Evolutionary conservation across 2,888 invertebrate genomes (phyloP).

Genomic region (Selenia dentaria): DNA sequence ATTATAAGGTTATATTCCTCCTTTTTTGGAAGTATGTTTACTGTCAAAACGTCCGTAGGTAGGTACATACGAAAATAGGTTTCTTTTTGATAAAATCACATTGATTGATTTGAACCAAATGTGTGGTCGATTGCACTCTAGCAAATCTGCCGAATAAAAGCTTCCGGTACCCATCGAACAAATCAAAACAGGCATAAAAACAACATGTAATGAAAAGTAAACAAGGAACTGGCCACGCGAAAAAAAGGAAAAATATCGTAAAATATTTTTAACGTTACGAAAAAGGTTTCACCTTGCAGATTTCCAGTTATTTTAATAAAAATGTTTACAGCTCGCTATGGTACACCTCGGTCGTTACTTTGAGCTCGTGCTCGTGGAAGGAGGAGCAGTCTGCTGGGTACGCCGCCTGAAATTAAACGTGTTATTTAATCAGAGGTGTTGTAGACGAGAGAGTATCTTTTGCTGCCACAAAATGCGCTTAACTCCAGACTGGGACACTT

Average conservation of each 20-base stretch:
- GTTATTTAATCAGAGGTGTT: slow-evolving; percentile 3
- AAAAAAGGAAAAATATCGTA: slow-evolving; percentile 2
- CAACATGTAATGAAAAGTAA: neutral
- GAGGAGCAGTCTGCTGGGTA: slow-evolving; percentile 90
- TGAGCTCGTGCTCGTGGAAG: slow-evolving; percentile 92
- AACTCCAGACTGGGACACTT: no score
- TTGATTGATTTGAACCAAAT: no score
- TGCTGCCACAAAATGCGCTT: no score
- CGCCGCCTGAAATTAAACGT: slow-evolving; percentile 77
- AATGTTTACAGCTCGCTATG: slow-evolving; percentile 90
- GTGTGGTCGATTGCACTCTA: no score
- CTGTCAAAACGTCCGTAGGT: no score
- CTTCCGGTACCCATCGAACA: no score
- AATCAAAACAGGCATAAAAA: no score
- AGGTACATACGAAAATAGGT: no score
- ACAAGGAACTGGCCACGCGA: slow-evolving; percentile 2
- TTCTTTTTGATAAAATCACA: no score
- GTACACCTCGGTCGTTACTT: slow-evolving; percentile 92
- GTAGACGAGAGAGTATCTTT: slow-evolving; percentile 15
- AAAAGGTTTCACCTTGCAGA: slow-evolving; percentile 17
- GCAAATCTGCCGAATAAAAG: no score
- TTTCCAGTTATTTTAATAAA: slow-evolving; percentile 9
- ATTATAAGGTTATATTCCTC: no score
- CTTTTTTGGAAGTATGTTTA: no score
- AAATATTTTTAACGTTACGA: slow-evolving; percentile 3